Evolutionary conservation across 2,797 vertebrate species (phyloP).

Genomic region (Melanotaenia parkinsoni): DNA sequence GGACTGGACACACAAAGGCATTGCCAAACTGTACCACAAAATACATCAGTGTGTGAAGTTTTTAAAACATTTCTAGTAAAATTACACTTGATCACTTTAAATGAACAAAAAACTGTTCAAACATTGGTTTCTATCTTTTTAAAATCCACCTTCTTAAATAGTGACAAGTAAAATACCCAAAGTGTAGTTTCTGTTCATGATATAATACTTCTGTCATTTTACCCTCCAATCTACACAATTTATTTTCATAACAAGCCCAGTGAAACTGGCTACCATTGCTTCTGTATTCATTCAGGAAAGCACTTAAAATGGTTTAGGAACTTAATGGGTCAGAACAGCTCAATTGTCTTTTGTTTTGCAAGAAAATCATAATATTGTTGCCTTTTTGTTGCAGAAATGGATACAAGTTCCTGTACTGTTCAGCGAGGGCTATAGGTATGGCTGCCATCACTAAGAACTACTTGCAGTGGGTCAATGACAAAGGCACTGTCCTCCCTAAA

Average conservation of each 20-base stretch:
- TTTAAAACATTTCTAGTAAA: not conserved
- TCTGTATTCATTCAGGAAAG: not conserved
- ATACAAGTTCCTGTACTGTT: conserved; percentile 98
- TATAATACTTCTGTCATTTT: not conserved
- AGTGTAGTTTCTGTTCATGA: not conserved
- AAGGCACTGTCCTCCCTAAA: conserved; percentile 89
- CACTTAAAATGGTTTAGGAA: not conserved
- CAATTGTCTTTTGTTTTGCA: not conserved
- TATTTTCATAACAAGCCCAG: not conserved
- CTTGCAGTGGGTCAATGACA: conserved; percentile 91
- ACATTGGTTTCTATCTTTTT: not conserved
- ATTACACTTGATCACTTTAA: not conserved
- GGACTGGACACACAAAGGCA: conserved; percentile 96
- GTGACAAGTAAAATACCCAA: conserved; percentile 6
- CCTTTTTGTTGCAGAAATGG: conserved; percentile 86
- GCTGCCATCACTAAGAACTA: conserved; percentile 93
- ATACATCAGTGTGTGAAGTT: conserved; percentile 89
- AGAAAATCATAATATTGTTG: not conserved
- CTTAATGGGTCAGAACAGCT: not conserved
- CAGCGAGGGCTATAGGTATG: conserved; percentile 94
- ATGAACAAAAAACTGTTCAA: not conserved
- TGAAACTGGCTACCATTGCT: not conserved
- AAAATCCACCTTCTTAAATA: not conserved
- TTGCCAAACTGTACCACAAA: conserved; percentile 94
- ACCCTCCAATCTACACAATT: not conserved